Evolutionary conservation across 2,113 vertebrate genomes (phyloP).

Genomic region (Dendropsophus ebraccatus): DNA sequence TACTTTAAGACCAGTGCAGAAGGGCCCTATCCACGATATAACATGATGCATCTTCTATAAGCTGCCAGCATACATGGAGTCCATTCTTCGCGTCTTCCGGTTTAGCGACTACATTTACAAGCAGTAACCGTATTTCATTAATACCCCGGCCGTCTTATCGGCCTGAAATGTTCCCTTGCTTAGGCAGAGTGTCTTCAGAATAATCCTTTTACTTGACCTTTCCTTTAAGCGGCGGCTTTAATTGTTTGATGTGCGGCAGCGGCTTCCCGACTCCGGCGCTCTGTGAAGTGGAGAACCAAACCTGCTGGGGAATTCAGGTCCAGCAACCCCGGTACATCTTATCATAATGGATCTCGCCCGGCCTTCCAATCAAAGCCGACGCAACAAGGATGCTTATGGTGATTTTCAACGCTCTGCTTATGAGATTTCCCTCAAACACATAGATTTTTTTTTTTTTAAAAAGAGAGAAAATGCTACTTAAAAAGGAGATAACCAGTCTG

Average conservation of each 20-base stretch:
- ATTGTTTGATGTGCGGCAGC: slow-evolving; percentile 31
- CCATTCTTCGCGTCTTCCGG: background rate
- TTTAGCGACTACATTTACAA: background rate
- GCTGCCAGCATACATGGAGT: background rate
- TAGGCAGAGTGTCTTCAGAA: slow-evolving; percentile 16
- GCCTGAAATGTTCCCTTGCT: background rate
- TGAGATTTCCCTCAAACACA: slow-evolving; percentile 39
- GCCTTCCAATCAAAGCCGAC: slow-evolving; percentile 31
- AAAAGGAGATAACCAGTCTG: slow-evolving; percentile 34
- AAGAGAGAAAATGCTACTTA: slow-evolving; percentile 42
- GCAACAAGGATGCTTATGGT: slow-evolving; percentile 8
- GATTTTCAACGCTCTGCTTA: slow-evolving; percentile 26
- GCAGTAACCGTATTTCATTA: slow-evolving; percentile 4
- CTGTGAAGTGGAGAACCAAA: slow-evolving; percentile 16
- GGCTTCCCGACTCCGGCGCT: background rate
- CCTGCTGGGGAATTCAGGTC: slow-evolving; percentile 17
- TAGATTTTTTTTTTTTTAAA: slow-evolving; percentile 40
- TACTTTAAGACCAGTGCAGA: too few relatives aligned
- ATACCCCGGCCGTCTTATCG: background rate
- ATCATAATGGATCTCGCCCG: slow-evolving; percentile 29
- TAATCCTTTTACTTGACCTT: slow-evolving; percentile 40
- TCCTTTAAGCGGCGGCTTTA: background rate
- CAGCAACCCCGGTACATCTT: background rate
- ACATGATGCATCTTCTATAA: too few relatives aligned
- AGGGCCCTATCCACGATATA: too few relatives aligned